These are phyloP conservation scores for Harlomillsia oculata DNA, from an alignment of 1,140 invertebrate genomes.

Conservation along the genomic window DNA sequence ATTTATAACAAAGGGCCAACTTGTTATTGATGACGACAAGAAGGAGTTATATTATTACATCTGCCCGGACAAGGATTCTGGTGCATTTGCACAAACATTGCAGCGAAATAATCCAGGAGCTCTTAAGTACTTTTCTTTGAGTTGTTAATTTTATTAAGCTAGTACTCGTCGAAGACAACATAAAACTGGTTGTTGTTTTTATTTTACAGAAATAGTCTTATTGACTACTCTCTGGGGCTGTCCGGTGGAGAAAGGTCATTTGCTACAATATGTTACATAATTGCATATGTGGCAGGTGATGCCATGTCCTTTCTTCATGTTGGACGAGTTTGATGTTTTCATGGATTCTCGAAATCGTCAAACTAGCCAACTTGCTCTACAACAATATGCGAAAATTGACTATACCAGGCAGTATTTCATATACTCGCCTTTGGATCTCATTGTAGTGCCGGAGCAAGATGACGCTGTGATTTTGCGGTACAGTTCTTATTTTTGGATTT, in stretches of 20 bases:
- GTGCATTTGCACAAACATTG: neutral
- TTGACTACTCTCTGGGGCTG: constrained; percentile 42
- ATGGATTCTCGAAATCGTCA: constrained; percentile 52
- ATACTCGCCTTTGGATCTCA: constrained; percentile 31
- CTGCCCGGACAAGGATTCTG: constrained; percentile 24
- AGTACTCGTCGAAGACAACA: neutral
- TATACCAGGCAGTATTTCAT: constrained; percentile 26
- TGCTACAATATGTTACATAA: constrained; percentile 84
- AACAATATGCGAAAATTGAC: constrained; percentile 20
- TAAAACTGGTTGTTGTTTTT: neutral
- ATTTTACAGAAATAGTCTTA: constrained; percentile 13
- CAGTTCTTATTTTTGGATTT: neutral
- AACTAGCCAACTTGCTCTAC: constrained; percentile 28
- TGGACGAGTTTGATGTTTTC: constrained; percentile 98
- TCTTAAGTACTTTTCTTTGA: too few relatives aligned
- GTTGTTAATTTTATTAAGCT: too few relatives aligned
- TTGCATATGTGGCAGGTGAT: constrained; percentile 87
- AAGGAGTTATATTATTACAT: constrained; percentile 30
- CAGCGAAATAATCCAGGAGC: too few relatives aligned
- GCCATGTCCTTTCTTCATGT: constrained; percentile 82
- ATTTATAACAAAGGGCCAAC: constrained; percentile 12
- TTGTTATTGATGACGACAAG: constrained; percentile 18
- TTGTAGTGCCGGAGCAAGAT: constrained; percentile 1
- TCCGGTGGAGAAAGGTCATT: constrained; percentile 94
- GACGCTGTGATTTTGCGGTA: constrained; percentile 15